A percentile compares a stretch with the other conserved stretches of the same genome.
These are phyloP conservation scores for Meandrina meandrites DNA, from an alignment of 92 coral and sea anemone genomes.

Conservation along the genomic window DNA sequence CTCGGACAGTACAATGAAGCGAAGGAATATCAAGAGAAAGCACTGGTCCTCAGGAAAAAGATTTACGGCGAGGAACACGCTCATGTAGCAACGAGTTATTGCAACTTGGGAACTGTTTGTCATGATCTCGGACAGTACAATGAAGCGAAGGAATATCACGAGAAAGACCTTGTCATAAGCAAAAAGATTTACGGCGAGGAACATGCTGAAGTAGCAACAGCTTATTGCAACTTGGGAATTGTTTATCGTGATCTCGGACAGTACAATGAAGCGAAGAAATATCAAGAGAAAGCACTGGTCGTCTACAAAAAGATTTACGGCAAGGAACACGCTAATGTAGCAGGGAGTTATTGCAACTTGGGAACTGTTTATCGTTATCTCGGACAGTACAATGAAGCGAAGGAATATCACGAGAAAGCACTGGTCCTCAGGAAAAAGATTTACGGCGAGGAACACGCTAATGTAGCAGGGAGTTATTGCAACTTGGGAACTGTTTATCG, in stretches of 20 bases:
- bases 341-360: not conserved
- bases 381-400: slow-evolving; percentile 14
- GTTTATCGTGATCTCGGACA: not conserved
- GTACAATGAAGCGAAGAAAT: too few relatives aligned
- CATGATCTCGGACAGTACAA: not conserved
- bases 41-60: not conserved
- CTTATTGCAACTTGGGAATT: not conserved
- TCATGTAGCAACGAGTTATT: not conserved
- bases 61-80: not conserved
- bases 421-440: not conserved
- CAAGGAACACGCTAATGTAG: not conserved
- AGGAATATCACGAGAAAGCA: slow-evolving; percentile 8
- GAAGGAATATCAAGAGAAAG: not conserved
- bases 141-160: not conserved
- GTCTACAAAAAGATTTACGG: not conserved
- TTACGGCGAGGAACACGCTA: not conserved
- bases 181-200: not conserved
- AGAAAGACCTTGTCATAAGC: not conserved
- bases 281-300: not conserved
- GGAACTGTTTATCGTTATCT: not conserved
- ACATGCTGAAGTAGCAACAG: not conserved
- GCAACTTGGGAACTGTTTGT: not conserved
- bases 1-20: not conserved
- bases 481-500: not conserved
- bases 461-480: not conserved